Conservation (phyloP, 2,797 vertebrate species). For the Anguilla megastoma region DNA sequence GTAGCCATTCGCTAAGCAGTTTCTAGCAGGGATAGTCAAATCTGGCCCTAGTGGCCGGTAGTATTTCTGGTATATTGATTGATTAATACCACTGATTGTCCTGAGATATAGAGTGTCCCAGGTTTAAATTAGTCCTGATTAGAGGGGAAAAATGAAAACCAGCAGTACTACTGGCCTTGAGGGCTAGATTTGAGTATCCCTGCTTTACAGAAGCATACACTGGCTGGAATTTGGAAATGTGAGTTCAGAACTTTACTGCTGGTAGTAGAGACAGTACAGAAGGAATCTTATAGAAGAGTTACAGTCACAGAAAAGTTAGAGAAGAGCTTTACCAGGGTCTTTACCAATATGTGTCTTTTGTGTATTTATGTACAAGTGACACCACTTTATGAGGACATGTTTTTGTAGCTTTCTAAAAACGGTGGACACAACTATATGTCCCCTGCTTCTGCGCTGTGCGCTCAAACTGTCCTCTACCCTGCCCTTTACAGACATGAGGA, state of each 20-base stretch:
- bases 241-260: background rate
- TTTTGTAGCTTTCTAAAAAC: background rate
- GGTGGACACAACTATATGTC: background rate
- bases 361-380: no score
- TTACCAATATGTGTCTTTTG: background rate
- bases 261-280: background rate
- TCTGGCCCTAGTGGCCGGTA: background rate
- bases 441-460: background rate
- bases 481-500: constrained; percentile 82
- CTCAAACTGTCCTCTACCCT: background rate
- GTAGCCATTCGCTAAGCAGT: background rate
- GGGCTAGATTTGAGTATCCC: background rate
- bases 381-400: background rate
- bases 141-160: no score
- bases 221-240: background rate
- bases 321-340: background rate
- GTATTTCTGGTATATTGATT: background rate
- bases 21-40: background rate
- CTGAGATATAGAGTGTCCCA: background rate
- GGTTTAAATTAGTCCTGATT: background rate
- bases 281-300: background rate
- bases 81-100: background rate
- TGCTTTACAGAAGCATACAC: background rate
- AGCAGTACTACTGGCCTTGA: background rate
- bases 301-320: background rate